Percentiles rank a stretch among this genome's conserved stretches.
phyloP scores from a whole-genome alignment of 2,888 invertebrate genomes.

The Melanostoma scalare region DNA sequence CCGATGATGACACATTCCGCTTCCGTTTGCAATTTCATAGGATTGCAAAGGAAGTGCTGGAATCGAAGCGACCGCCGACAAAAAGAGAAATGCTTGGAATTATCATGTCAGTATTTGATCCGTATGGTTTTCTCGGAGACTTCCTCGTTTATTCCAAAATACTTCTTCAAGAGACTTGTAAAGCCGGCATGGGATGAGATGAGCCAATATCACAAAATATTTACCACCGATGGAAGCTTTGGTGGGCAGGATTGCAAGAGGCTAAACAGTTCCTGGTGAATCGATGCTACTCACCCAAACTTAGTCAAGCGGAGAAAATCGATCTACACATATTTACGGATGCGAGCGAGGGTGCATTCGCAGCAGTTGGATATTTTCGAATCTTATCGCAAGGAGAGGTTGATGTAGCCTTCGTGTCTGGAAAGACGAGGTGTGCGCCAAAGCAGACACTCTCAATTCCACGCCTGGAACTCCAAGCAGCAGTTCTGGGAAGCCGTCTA shows the following conservation, averaged over 20 bases:
- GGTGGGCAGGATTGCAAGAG: slow-evolving; percentile 10
- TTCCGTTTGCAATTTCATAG: slow-evolving; percentile 57
- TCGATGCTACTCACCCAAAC: background rate
- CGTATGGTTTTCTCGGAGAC: slow-evolving; percentile 72
- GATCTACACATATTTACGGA: slow-evolving; percentile 60
- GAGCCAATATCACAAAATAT: slow-evolving; percentile 35
- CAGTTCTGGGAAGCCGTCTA: slow-evolving; percentile 15
- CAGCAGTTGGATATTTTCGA: slow-evolving; percentile 3
- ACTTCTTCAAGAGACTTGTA: no score
- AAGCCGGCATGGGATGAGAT: slow-evolving; percentile 51
- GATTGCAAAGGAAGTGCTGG: slow-evolving; percentile 22
- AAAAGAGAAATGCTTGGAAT: slow-evolving; percentile 72
- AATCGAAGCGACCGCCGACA: slow-evolving; percentile 54
- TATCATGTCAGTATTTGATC: slow-evolving; percentile 75
- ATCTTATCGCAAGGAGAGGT: background rate
- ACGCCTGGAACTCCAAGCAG: slow-evolving; percentile 22
- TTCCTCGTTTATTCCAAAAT: slow-evolving; percentile 39
- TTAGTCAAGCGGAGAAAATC: background rate
- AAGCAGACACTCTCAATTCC: slow-evolving; percentile 3
- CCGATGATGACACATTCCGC: slow-evolving; percentile 41
- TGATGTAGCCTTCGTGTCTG: background rate
- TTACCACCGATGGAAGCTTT: slow-evolving; percentile 12
- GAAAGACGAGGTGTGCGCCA: slow-evolving; percentile 11
- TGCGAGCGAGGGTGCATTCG: slow-evolving; percentile 56
- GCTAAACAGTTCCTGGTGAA: background rate